Conservation (phyloP, 2,113 vertebrate genomes). For the Tautogolabrus adspersus region DNA sequence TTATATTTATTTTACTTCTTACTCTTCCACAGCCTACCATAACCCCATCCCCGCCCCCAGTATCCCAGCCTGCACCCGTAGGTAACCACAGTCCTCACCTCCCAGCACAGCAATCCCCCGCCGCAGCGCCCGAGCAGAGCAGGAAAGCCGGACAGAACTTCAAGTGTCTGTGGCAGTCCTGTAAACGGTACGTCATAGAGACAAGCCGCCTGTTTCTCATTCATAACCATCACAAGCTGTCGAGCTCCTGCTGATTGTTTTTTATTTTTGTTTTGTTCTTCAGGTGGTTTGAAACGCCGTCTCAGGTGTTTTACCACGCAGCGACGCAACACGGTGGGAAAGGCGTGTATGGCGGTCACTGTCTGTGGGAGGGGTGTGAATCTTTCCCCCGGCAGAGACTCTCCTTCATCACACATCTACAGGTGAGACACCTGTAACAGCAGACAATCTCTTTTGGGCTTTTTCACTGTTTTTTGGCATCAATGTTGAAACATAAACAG, state of each 20-base stretch:
- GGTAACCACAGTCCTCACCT: constrained; percentile 87
- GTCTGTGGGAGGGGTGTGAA: constrained; percentile 98
- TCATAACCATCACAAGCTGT: background rate
- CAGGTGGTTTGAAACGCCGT: constrained; percentile 99
- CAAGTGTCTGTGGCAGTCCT: constrained; percentile 98
- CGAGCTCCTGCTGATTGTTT: background rate
- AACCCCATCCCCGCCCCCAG: constrained; percentile 85
- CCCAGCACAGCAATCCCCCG: constrained; percentile 80
- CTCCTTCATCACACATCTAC: constrained; percentile 98
- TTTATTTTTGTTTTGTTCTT: background rate
- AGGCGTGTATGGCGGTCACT: constrained; percentile 93
- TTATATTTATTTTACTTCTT: background rate
- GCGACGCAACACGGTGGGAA: constrained; percentile 96
- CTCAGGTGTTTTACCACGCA: constrained; percentile 98
- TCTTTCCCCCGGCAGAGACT: constrained; percentile 97
- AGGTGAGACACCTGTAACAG: constrained; percentile 79
- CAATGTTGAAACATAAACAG: no score
- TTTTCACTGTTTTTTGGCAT: background rate
- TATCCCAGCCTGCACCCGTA: constrained; percentile 79
- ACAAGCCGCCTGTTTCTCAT: no score
- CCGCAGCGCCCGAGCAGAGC: constrained; percentile 85
- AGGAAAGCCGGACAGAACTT: constrained; percentile 98
- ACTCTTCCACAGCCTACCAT: constrained; percentile 77
- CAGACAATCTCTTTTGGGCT: background rate
- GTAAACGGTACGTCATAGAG: constrained; percentile 90